phyloP scores from a whole-genome alignment of 2,888 invertebrate genomes.

The Spialia ferax region DNA sequence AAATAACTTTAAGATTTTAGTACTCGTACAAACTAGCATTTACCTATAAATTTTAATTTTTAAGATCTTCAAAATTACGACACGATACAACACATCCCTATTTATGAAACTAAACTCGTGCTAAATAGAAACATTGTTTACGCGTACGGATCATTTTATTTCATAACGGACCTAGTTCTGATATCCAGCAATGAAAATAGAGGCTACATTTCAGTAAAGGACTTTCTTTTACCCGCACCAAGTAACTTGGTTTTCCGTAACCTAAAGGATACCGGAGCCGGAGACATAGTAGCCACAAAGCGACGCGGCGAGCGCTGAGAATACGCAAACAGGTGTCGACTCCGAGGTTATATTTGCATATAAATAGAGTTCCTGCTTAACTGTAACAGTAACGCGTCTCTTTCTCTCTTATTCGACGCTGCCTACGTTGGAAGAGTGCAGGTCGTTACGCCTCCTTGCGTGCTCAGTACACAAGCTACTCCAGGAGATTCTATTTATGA shows the following conservation, averaged over 20 bases:
- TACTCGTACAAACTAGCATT: no score
- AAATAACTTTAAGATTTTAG: no score
- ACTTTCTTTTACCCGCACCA: conserved; percentile 50
- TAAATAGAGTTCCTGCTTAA: conserved; percentile 87
- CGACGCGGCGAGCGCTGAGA: conserved; percentile 76
- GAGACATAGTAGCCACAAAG: conserved; percentile 79
- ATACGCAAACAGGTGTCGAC: conserved; percentile 87
- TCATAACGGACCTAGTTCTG: background rate
- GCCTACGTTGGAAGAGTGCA: conserved; percentile 71
- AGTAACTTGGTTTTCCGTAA: conserved; percentile 62
- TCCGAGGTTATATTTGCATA: conserved; percentile 86
- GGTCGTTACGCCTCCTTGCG: conserved; percentile 75
- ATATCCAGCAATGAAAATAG: conserved; percentile 46
- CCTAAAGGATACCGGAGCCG: conserved; percentile 76
- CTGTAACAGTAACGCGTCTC: conserved; percentile 82
- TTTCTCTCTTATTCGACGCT: conserved; percentile 70
- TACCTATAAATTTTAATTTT: no score
- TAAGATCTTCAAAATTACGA: no score
- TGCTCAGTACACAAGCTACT: conserved; percentile 70
- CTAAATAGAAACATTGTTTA: background rate
- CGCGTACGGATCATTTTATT: background rate
- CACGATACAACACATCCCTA: no score
- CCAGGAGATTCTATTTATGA: conserved; percentile 83
- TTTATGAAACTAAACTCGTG: background rate
- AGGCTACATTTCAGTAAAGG: conserved; percentile 46